Percentiles rank a stretch among this genome's conserved stretches.
These are phyloP conservation scores for Fistularia commersonii DNA, from an alignment of 2,797 vertebrate genomes.

Conservation along the genomic window DNA sequence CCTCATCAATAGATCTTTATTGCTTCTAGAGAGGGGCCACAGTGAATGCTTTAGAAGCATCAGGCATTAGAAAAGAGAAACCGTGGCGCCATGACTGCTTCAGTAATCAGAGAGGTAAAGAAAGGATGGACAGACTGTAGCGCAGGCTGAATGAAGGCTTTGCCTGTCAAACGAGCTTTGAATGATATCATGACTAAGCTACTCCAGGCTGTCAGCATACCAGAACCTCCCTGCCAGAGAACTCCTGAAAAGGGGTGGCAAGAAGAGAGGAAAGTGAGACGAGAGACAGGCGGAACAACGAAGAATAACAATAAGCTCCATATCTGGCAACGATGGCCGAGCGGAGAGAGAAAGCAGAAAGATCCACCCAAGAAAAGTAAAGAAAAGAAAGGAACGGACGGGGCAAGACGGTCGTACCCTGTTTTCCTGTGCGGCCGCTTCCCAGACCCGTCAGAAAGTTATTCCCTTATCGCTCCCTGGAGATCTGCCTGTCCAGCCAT, in stretches of 20 bases:
- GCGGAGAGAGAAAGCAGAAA: background rate
- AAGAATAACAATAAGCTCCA: conserved; percentile 51
- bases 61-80: conserved; percentile 73
- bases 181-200: conserved; percentile 75
- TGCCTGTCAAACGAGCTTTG: conserved; percentile 80
- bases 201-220: conserved; percentile 75
- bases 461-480: conserved; percentile 87
- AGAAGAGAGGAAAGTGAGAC: conserved; percentile 22
- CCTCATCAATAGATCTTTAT: conserved; percentile 81
- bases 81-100: conserved; percentile 84
- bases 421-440: conserved; percentile 63
- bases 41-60: conserved; percentile 69
- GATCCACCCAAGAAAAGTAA: conserved; percentile 13
- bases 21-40: conserved; percentile 72
- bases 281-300: conserved; percentile 45
- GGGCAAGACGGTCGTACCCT: conserved; percentile 37
- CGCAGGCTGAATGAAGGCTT: conserved; percentile 55
- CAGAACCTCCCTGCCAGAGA: conserved; percentile 81
- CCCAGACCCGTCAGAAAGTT: conserved; percentile 82
- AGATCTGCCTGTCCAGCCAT: conserved; percentile 77
- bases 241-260: conserved; percentile 37
- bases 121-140: conserved; percentile 60
- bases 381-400: conserved; percentile 8
- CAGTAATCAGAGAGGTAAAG: conserved; percentile 69
- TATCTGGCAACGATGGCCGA: conserved; percentile 15